Conservation (phyloP, 1,140 invertebrate species). For the Drosophila sucinea region DNA sequence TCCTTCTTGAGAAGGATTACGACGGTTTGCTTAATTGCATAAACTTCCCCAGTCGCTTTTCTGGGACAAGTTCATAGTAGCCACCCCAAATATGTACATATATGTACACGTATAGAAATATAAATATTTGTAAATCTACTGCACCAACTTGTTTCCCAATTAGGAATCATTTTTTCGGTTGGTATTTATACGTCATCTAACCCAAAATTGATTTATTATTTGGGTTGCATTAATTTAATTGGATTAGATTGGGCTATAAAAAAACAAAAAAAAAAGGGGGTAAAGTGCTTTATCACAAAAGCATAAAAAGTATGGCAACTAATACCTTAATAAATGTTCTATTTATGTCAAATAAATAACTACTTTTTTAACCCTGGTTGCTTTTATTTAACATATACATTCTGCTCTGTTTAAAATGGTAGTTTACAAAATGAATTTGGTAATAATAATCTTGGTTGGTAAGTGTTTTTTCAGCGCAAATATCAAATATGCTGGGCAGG, state of each 20-base stretch:
- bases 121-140: conserved; percentile 25
- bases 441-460: too few species aligned
- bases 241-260: not conserved
- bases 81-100: not conserved
- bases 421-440: too few species aligned
- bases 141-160: conserved; percentile 23
- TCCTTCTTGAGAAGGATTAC: conserved; percentile 15
- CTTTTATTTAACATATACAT: too few species aligned
- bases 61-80: conserved; percentile 55
- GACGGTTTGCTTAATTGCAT: conserved; percentile 35
- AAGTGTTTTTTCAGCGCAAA: too few species aligned
- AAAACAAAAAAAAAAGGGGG: not conserved
- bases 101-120: not conserved
- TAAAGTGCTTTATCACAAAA: not conserved
- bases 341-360: too few species aligned
- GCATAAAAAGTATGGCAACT: not conserved
- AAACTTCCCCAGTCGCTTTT: conserved; percentile 24
- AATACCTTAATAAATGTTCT: not conserved
- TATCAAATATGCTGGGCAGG: too few species aligned
- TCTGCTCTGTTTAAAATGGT: too few species aligned
- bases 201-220: conserved; percentile 26
- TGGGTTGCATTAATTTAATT: conserved; percentile 47
- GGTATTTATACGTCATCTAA: conserved; percentile 30
- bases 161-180: conserved; percentile 2
- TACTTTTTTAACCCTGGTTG: too few species aligned